A percentile compares a stretch with the other conserved stretches of the same genome.
Evolutionary conservation across 1,140 invertebrate genomes (phyloP).

Genomic region (Tachypleus tridentatus): DNA sequence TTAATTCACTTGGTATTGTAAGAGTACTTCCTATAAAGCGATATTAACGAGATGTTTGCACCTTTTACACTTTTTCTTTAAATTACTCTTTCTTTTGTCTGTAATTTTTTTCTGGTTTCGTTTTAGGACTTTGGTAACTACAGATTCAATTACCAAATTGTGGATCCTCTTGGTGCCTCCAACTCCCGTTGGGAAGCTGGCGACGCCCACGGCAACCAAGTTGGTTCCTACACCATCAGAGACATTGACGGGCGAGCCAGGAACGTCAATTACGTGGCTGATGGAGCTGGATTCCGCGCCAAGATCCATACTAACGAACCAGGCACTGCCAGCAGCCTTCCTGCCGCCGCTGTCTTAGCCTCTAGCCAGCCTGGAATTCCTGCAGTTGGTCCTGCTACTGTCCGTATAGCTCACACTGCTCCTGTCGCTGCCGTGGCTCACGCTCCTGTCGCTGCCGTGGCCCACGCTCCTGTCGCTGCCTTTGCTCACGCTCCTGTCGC

Average conservation of each 20-base stretch:
- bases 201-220: slow-evolving; percentile 19
- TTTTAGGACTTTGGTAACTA: slow-evolving; percentile 20
- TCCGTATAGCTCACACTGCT: neutral
- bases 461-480: too few relatives aligned
- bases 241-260: slow-evolving; percentile 16
- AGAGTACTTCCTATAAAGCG: too few relatives aligned
- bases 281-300: neutral
- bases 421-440: neutral
- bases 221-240: slow-evolving; percentile 17
- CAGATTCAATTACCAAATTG: slow-evolving; percentile 21
- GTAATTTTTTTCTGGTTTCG: too few relatives aligned
- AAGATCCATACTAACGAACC: neutral
- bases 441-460: too few relatives aligned
- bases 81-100: too few relatives aligned
- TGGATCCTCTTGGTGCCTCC: slow-evolving; percentile 16
- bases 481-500: too few relatives aligned
- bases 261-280: slow-evolving; percentile 18
- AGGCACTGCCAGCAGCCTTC: neutral
- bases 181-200: slow-evolving; percentile 22
- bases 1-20: too few relatives aligned
- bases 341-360: neutral
- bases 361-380: neutral
- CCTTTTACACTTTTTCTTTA: too few relatives aligned
- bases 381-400: neutral
- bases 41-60: too few relatives aligned